phyloP scores from a whole-genome alignment of 2,797 vertebrate genomes.

The Pygocentrus nattereri region DNA sequence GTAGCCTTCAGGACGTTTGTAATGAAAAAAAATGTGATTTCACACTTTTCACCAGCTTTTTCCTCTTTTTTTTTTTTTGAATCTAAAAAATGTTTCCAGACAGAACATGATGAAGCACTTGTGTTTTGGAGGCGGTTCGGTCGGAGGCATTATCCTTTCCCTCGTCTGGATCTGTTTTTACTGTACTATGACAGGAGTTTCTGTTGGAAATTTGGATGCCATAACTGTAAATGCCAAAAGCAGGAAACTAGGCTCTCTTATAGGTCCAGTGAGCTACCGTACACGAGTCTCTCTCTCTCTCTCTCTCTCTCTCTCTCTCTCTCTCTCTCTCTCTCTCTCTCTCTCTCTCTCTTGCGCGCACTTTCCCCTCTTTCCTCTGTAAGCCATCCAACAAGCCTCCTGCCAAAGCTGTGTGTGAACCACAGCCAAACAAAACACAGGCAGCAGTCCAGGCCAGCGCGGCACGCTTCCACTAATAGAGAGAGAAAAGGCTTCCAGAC shows the following conservation, averaged over 20 bases:
- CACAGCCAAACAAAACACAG: slow-evolving; percentile 93
- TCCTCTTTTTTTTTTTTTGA: slow-evolving; percentile 23
- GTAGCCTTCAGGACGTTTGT: slow-evolving; percentile 25
- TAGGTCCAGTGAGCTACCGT: slow-evolving; percentile 85
- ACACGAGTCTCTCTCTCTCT: slow-evolving; percentile 62
- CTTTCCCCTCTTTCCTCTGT: slow-evolving; percentile 77
- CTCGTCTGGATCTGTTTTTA: slow-evolving; percentile 55
- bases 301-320: slow-evolving; percentile 42
- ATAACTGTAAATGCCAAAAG: slow-evolving; percentile 63
- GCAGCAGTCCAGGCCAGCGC: slow-evolving; percentile 86
- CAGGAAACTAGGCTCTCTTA: slow-evolving; percentile 61
- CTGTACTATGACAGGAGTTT: slow-evolving; percentile 58
- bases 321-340: slow-evolving; percentile 39
- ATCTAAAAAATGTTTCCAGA: slow-evolving; percentile 37
- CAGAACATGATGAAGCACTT: slow-evolving; percentile 49
- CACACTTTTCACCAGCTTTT: slow-evolving; percentile 36
- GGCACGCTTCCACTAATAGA: slow-evolving; percentile 90
- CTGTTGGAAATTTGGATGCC: slow-evolving; percentile 59
- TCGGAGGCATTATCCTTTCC: slow-evolving; percentile 29
- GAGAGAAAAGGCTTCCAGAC: slow-evolving; percentile 79
- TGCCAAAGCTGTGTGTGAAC: slow-evolving; percentile 87
- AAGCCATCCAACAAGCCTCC: slow-evolving; percentile 84
- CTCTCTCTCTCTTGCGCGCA: slow-evolving; percentile 14
- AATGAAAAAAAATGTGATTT: slow-evolving; percentile 40
- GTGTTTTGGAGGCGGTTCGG: slow-evolving; percentile 44